phyloP scores from a whole-genome alignment of 53 echinoderm and acorn worm species.

The Echinometra lucunter region DNA sequence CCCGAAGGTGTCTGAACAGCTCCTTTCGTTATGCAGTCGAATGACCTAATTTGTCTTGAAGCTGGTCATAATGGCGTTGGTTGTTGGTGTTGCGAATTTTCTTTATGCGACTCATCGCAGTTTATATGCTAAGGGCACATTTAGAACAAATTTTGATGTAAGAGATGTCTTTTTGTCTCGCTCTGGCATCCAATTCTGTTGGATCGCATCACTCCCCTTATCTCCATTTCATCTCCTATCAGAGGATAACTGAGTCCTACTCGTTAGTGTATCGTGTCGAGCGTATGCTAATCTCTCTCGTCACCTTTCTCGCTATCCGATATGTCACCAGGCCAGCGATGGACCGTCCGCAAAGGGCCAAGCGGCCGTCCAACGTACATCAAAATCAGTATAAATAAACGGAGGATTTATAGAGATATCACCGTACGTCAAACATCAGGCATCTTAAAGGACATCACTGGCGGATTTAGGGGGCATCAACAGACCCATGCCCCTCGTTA shows the following conservation, averaged over 20 bases:
- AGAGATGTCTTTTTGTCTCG: neutral
- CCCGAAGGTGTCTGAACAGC: no score
- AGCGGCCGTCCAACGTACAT: conserved; percentile 13
- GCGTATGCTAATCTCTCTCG: neutral
- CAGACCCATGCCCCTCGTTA: no score
- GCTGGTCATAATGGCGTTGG: no score
- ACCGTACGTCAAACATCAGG: neutral
- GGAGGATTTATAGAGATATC: conserved; percentile 28
- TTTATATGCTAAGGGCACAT: no score
- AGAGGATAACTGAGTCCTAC: neutral
- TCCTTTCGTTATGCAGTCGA: no score
- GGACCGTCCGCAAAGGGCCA: neutral
- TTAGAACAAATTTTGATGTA: neutral
- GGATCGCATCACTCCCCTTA: neutral
- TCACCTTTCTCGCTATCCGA: neutral
- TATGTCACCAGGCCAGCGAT: neutral
- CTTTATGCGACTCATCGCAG: no score
- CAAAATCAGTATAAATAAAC: conserved; percentile 41
- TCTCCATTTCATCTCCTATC: neutral
- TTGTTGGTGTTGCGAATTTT: no score
- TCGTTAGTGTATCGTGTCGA: conserved; percentile 30
- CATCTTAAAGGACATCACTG: no score
- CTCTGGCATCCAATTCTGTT: neutral
- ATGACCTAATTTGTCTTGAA: no score
- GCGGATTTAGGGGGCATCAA: no score